Conservation (phyloP, 2,888 invertebrate species). For the Prionchulus punctatus region DNA sequence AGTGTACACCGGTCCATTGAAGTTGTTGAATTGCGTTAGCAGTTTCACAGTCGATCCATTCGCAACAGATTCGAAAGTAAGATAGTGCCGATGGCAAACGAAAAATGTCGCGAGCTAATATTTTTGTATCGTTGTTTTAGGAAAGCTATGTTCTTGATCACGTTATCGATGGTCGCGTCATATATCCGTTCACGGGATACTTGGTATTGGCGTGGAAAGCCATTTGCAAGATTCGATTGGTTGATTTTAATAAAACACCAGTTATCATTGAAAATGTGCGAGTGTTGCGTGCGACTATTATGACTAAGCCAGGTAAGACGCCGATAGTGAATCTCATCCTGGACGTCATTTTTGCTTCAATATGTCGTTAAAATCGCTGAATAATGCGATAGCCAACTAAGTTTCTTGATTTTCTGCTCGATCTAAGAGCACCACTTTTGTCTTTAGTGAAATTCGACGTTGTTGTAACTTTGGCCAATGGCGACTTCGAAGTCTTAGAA, state of each 20-base stretch:
- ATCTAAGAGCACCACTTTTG: no score
- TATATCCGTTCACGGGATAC: constrained; percentile 79
- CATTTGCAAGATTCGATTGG: constrained; percentile 33
- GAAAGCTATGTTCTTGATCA: constrained; percentile 41
- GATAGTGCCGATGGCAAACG: neutral
- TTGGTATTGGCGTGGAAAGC: constrained; percentile 46
- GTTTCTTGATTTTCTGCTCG: no score
- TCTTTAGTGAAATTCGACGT: constrained; percentile 10
- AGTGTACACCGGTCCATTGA: constrained; percentile 49
- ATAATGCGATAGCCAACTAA: neutral
- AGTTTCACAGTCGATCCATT: neutral
- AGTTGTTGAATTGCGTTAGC: neutral
- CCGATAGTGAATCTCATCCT: neutral
- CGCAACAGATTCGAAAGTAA: constrained; percentile 1
- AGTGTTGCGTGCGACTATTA: constrained; percentile 74
- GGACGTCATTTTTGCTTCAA: neutral
- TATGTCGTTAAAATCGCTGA: no score
- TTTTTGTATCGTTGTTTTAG: no score
- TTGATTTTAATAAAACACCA: constrained; percentile 45
- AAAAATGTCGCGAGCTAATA: neutral
- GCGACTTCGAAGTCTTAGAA: constrained; percentile 28
- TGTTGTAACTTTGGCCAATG: constrained; percentile 25
- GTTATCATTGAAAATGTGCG: constrained; percentile 73
- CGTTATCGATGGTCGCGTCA: constrained; percentile 65
- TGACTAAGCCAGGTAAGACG: constrained; percentile 57